Evolutionary conservation across 2,888 invertebrate genomes (phyloP), one percentile per base, ranked within the genome.

Genomic region (Nipponacmea schrenckii): DNA sequence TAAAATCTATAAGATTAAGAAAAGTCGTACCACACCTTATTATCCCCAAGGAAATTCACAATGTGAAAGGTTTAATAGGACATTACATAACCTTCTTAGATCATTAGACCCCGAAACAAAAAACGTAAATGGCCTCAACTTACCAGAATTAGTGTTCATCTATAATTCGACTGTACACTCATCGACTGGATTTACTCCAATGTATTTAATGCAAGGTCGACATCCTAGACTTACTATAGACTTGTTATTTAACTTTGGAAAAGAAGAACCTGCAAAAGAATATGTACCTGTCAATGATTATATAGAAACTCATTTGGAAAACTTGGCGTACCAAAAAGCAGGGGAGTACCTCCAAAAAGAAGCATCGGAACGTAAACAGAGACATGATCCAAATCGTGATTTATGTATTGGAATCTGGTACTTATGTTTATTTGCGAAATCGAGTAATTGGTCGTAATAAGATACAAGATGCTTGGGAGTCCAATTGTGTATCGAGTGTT

Each of bases 61-160:
- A 24, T 79, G 77, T 64, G 76, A 81, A 70, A 39, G 79, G 12
- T 79, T 81, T 64, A 78, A 80, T 48, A 15, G 72, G 15, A 74
- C 74, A 15, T 44, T 74, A 14, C 72, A 65, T n/a, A n/a, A 72
- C 31, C 63, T 72, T 15, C 44, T 74, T n/a, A 68, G 62, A 15
- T 68, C 69, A n/a, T 62, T 72, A 7, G 31, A 62, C n/a, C 15
- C 27, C 63, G 1, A 62, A 72, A 17, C 14, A n/a, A 64, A 17
- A 74, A 73, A 65, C 44, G 17, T n/a, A 31, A 56, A 7, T 74
- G 74, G 74, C 71, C 62, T 5, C 62, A 74, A 20, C 63, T n/a
- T 74, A 14, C 8, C 62, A 12, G 39, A 45, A n/a, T n/a, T 69
- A 12, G 50, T 72, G 31, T 50, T 64, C 24, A 64, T 71, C 17